Conservation (phyloP, 2,113 vertebrate species). For the Bombycilla garrulus region DNA sequence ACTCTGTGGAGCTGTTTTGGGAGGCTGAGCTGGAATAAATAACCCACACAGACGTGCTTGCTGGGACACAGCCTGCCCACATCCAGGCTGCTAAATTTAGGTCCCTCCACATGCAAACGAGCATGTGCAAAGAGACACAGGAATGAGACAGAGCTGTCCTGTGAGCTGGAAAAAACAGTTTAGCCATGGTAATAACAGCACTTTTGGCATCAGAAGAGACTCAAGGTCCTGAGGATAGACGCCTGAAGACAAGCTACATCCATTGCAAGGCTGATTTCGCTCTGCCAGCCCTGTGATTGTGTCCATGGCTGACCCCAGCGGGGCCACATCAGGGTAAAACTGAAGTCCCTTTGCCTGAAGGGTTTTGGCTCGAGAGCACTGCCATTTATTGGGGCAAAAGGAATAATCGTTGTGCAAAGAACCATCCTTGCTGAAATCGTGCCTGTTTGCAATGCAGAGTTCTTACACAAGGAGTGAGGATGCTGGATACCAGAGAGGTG, state of each 20-base stretch:
- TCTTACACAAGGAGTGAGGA: background rate
- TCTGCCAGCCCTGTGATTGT: background rate
- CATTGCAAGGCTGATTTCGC: background rate
- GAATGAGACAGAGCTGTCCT: background rate
- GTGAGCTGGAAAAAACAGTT: background rate
- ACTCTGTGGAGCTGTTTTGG: background rate
- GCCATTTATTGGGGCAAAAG: background rate
- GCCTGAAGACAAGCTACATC: background rate
- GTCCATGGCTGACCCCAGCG: background rate
- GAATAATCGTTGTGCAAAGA: background rate
- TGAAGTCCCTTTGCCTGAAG: background rate
- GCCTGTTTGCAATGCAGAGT: background rate
- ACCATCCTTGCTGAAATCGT: background rate
- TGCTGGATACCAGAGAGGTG: background rate
- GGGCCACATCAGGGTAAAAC: background rate
- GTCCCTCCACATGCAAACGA: background rate
- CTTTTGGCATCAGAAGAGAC: background rate
- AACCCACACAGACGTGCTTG: background rate
- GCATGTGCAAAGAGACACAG: background rate
- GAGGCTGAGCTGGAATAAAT: background rate
- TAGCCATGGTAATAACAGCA: background rate
- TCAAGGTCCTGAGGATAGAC: background rate
- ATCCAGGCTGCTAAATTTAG: slow-evolving; percentile 21
- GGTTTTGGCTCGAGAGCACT: background rate
- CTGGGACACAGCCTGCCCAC: background rate